Conservation (phyloP, 2,113 vertebrate species). For the Upupa epops region DNA sequence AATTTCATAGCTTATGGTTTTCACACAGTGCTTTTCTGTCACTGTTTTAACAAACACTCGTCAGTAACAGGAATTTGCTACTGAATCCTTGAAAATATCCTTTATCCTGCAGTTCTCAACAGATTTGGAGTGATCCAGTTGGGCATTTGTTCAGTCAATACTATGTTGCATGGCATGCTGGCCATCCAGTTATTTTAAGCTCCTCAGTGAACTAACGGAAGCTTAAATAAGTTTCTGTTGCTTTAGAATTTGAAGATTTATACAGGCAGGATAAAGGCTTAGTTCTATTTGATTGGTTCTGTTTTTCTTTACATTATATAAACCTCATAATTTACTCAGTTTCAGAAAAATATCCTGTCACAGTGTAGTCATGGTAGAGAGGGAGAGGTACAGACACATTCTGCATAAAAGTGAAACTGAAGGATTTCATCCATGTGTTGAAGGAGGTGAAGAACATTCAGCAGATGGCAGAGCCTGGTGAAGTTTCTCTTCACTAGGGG, state of each 20-base stretch:
- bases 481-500: background rate
- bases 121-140: constrained; percentile 66
- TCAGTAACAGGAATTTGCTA: constrained; percentile 34
- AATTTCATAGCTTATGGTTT: constrained; percentile 54
- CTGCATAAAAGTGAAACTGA: background rate
- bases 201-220: constrained; percentile 61
- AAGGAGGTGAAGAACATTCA: background rate
- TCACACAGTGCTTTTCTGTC: constrained; percentile 19
- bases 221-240: constrained; percentile 60
- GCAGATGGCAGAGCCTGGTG: background rate
- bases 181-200: constrained; percentile 57
- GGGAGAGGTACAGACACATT: background rate
- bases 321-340: constrained; percentile 55
- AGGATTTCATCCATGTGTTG: background rate
- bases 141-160: constrained; percentile 68
- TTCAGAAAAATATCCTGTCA: constrained; percentile 42
- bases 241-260: constrained; percentile 36
- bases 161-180: constrained; percentile 45
- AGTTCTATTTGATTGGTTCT: constrained; percentile 48
- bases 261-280: constrained; percentile 44
- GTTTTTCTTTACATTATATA: constrained; percentile 53
- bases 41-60: constrained; percentile 38
- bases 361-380: background rate
- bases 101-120: constrained; percentile 65
- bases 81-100: constrained; percentile 58